Evolutionary conservation across 2,888 invertebrate genomes (phyloP).

Genomic region (Drosophila acutilabella): DNA sequence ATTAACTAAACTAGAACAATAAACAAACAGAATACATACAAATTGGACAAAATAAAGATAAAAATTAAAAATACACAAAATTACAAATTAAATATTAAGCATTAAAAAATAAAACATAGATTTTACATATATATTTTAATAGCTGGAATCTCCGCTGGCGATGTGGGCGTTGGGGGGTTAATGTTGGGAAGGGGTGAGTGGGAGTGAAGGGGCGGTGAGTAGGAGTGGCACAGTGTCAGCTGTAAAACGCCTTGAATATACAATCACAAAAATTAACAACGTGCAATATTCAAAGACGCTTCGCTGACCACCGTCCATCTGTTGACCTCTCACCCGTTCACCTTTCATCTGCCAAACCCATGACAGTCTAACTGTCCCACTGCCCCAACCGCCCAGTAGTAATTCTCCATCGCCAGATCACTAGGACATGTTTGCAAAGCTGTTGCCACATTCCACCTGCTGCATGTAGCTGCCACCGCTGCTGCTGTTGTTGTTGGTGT

Average conservation of each 20-base stretch:
- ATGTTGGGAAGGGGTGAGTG: not conserved
- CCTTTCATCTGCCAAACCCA: no score
- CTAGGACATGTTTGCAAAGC: conserved; percentile 64
- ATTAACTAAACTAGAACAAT: conserved; percentile 46
- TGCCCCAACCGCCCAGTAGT: not conserved
- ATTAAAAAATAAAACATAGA: conserved; percentile 39
- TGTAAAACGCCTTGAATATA: conserved; percentile 70
- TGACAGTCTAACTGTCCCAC: conserved; percentile 65
- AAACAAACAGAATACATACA: conserved; percentile 54
- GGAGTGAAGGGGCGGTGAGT: not conserved
- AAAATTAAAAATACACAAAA: conserved; percentile 14
- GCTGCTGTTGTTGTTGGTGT: conserved; percentile 13
- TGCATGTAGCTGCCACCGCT: conserved; percentile 36
- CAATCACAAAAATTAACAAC: conserved; percentile 83
- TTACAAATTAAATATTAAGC: conserved; percentile 22
- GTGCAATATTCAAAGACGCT: conserved; percentile 78
- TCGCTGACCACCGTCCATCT: conserved; percentile 16
- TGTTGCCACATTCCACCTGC: conserved; percentile 23
- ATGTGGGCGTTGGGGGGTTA: conserved; percentile 6
- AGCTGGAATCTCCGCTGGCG: conserved; percentile 21
- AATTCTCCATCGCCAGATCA: conserved; percentile 61
- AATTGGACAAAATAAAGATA: no score
- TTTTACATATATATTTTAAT: conserved; percentile 21
- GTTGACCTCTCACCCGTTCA: no score
- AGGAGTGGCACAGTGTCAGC: conserved; percentile 12